These are phyloP conservation scores for Ptychadena robeensis DNA, from an alignment of 2,797 vertebrate genomes.

Conservation along the genomic window DNA sequence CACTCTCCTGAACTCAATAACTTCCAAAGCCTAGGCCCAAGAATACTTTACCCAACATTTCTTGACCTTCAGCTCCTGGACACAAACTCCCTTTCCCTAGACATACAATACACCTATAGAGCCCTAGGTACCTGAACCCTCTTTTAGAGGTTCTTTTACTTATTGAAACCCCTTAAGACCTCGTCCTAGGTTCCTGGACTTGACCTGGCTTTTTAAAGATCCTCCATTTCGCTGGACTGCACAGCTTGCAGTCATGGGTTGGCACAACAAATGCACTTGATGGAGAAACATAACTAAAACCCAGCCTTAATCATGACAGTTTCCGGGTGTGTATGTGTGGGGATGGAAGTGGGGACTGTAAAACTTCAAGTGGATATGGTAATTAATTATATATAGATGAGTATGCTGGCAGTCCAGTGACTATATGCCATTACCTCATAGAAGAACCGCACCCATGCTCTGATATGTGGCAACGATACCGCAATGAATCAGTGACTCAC, in stretches of 20 bases:
- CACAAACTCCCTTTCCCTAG: too few relatives aligned
- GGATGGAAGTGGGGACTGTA: background rate
- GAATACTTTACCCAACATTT: too few relatives aligned
- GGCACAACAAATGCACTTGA: too few relatives aligned
- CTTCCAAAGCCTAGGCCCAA: too few relatives aligned
- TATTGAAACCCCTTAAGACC: too few relatives aligned
- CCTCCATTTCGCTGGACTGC: background rate
- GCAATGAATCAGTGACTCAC: slow-evolving; percentile 30
- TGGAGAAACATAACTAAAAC: too few relatives aligned
- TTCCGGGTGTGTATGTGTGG: background rate
- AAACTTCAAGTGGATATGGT: background rate
- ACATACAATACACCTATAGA: background rate
- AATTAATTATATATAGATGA: slow-evolving; percentile 21
- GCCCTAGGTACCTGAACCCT: too few relatives aligned
- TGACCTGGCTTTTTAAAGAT: background rate
- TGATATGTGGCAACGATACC: slow-evolving; percentile 14
- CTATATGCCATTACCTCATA: slow-evolving; percentile 13
- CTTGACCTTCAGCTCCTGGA: background rate
- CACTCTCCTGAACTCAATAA: too few relatives aligned
- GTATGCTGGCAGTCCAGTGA: background rate
- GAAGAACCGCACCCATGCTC: slow-evolving; percentile 21
- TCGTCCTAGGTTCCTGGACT: background rate
- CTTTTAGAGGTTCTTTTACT: too few relatives aligned
- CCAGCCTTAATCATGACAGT: background rate
- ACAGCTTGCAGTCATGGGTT: background rate